Base-by-base conservation (phyloP, 2,888 invertebrate genomes). In the Brassicogethes aeneus region DNA sequence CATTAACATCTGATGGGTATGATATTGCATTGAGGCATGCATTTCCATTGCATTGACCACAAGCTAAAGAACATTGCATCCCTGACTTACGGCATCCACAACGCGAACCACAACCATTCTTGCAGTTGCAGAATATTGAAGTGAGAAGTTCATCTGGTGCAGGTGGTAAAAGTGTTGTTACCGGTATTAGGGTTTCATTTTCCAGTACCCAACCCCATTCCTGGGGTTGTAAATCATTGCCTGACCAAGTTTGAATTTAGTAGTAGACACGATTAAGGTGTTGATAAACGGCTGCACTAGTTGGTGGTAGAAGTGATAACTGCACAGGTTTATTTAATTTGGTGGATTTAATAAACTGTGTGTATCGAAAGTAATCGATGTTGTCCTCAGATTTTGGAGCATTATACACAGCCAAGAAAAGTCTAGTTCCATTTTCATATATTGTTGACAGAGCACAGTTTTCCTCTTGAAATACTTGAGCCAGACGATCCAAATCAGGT, bases 281-380 rank as follows among this genome's bases (percentile, higher is more conserved):
- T 56, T 59, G 60, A 45, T 50, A 55, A 51, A 55, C 53, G 44
- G 56, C 59, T 50, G 52, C 54, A 57, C 51, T 54, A 51, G 55
- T 62, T 51, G 59, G 59, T 54, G 56, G 59, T 57, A 63, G 47
- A 47, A 36, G 49, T 47, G 59, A 60, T 34, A 62, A 41, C 40
- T 60, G 53, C 38, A 61, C 56, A 53, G 56, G 55, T 60, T 54
- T 61, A 53, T 59, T 55, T 17, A 55, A 48, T 51, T 52, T 59
- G 45, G 58, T 59, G 39, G 42, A 57, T 44, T 58, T 59, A 46
- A 59, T 41, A 52, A 51, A 59, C 42, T 55, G 51, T 37, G 41
- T n/a, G n/a, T n/a, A n/a, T 3, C 48, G 23, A 23, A 23, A 10
- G 10, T 23, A 10, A 23, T 23, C 23, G 23, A 23, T 23, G 10